Conservation (phyloP, 2,797 vertebrate genomes). For the Naso thynnoides region DNA sequence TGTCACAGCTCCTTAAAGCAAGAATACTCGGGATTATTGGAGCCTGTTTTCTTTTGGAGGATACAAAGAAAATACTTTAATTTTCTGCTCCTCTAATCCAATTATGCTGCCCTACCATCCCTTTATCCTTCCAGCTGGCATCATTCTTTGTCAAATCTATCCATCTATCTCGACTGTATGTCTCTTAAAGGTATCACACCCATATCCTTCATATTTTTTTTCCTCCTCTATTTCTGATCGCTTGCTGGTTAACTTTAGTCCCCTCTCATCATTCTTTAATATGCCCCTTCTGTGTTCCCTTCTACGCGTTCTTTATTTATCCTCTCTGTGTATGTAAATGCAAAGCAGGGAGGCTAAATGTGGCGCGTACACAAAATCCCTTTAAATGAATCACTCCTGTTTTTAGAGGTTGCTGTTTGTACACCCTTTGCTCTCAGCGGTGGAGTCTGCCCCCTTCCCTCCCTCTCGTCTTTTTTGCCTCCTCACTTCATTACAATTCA, state of each 20-base stretch:
- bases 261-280: conserved; percentile 8
- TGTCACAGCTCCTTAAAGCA: conserved; percentile 17
- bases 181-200: conserved; percentile 14
- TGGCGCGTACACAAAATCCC: conserved; percentile 70
- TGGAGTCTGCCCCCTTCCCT: conserved; percentile 45
- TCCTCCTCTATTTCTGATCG: conserved; percentile 10
- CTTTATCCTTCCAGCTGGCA: conserved; percentile 58
- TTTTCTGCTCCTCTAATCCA: conserved; percentile 75
- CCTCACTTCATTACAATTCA: conserved; percentile 77
- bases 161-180: conserved; percentile 12
- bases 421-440: conserved; percentile 59
- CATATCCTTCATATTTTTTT: background rate
- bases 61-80: conserved; percentile 60
- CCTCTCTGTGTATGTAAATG: conserved; percentile 57
- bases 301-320: conserved; percentile 53
- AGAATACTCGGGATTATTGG: conserved; percentile 29
- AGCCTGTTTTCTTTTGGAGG: conserved; percentile 52
- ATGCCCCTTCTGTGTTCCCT: background rate
- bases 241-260: conserved; percentile 19
- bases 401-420: conserved; percentile 69
- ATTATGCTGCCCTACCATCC: conserved; percentile 56
- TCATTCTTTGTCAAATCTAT: conserved; percentile 19
- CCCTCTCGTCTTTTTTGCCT: conserved; percentile 53
- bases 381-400: conserved; percentile 76
- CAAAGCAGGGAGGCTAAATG: conserved; percentile 71